phyloP scores from a whole-genome alignment of 2,113 vertebrate species.

The Pelodiscus sinensis region DNA sequence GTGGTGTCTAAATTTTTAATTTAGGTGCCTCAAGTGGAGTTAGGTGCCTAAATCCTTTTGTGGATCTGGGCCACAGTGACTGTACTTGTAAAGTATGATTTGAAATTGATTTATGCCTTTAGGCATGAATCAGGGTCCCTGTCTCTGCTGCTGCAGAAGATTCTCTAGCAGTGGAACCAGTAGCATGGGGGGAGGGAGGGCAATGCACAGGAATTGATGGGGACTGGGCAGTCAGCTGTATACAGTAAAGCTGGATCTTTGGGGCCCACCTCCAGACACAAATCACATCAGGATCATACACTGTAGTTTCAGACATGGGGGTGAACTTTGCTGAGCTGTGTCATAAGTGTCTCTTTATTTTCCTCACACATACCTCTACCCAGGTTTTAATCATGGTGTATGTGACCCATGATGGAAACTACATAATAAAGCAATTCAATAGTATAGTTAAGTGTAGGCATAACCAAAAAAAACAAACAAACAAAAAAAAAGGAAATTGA shows the following conservation, averaged over 20 bases:
- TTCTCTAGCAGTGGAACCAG: background rate
- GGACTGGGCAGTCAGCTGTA: background rate
- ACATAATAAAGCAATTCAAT: background rate
- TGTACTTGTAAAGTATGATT: background rate
- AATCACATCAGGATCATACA: background rate
- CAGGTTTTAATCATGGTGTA: background rate
- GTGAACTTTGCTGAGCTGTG: background rate
- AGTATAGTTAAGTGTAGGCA: background rate
- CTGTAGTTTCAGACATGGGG: background rate
- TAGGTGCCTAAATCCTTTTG: background rate
- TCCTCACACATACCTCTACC: background rate
- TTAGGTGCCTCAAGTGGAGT: too few relatives aligned
- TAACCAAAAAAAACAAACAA: background rate
- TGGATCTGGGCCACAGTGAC: background rate
- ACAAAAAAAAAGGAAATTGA: background rate
- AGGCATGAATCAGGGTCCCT: background rate
- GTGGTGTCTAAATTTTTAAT: background rate
- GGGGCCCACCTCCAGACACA: background rate
- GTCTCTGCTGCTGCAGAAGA: constrained; percentile 5
- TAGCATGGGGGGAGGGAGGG: background rate
- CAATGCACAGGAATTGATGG: background rate
- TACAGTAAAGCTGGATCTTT: background rate
- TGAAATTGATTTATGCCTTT: background rate
- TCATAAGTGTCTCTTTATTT: background rate
- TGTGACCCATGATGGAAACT: background rate